Conservation (phyloP, 2,888 invertebrate genomes). For the Epiblema foenella region DNA sequence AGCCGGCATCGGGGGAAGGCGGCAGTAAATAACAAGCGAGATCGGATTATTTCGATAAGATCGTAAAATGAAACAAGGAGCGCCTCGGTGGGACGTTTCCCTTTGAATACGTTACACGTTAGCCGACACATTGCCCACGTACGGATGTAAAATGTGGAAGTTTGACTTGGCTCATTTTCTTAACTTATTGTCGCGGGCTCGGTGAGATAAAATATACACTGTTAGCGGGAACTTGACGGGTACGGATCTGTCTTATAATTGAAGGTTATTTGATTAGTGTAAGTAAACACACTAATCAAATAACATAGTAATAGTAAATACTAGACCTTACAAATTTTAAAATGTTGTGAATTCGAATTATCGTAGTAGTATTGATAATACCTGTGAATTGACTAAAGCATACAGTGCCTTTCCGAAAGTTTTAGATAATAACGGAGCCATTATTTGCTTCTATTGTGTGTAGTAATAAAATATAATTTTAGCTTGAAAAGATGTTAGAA, state of each 20-base stretch:
- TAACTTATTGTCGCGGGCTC: constrained; percentile 38
- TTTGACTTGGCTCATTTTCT: constrained; percentile 61
- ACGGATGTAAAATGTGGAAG: constrained; percentile 63
- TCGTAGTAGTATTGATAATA: too few relatives aligned
- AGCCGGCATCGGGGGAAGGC: constrained; percentile 73
- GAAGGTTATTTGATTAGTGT: background rate
- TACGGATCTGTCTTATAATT: background rate
- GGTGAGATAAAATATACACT: constrained; percentile 16
- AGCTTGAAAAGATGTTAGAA: too few relatives aligned
- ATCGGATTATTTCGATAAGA: constrained; percentile 85
- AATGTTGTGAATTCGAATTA: too few relatives aligned
- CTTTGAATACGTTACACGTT: constrained; percentile 74
- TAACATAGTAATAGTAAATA: too few relatives aligned
- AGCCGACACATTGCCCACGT: constrained; percentile 64
- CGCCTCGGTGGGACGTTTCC: constrained; percentile 75
- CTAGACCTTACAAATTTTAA: too few relatives aligned
- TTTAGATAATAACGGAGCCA: too few relatives aligned
- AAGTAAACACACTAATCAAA: too few relatives aligned
- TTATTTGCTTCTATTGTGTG: too few relatives aligned
- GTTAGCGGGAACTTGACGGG: background rate
- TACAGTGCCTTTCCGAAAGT: too few relatives aligned
- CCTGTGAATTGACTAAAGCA: too few relatives aligned
- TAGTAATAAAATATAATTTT: too few relatives aligned
- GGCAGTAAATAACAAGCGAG: constrained; percentile 82
- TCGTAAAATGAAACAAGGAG: constrained; percentile 84